phyloP scores from a whole-genome alignment of 2,888 invertebrate species.

The Sphaerophoria taeniata region DNA sequence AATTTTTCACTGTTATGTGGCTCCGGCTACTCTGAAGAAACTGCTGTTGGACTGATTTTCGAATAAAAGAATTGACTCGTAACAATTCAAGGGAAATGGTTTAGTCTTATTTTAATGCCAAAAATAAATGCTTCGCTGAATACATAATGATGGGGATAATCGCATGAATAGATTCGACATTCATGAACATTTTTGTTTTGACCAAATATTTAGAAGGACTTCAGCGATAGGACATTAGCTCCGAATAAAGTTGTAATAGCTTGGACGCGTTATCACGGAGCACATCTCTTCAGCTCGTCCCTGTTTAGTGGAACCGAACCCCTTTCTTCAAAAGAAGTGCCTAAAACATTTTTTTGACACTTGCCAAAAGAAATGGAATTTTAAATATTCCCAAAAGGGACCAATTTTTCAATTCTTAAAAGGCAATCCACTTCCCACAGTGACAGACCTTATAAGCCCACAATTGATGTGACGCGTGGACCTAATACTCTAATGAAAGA shows the following conservation, averaged over 20 bases:
- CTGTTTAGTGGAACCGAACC: too few relatives aligned
- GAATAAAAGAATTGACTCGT: constrained; percentile 49
- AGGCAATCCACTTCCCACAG: constrained; percentile 54
- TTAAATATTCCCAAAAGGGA: constrained; percentile 38
- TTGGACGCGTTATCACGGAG: too few relatives aligned
- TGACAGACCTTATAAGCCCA: constrained; percentile 55
- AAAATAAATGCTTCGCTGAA: constrained; percentile 59
- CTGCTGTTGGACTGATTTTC: constrained; percentile 36
- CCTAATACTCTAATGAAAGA: constrained; percentile 66
- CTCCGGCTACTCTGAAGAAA: constrained; percentile 34
- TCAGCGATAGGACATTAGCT: too few relatives aligned
- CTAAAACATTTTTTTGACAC: too few relatives aligned
- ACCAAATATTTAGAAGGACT: too few relatives aligned
- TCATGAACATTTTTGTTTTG: not conserved
- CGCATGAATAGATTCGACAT: constrained; percentile 6
- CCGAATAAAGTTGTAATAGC: too few relatives aligned
- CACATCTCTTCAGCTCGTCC: too few relatives aligned
- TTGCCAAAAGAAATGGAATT: constrained; percentile 41
- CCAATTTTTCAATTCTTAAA: constrained; percentile 37
- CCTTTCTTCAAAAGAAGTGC: not conserved
- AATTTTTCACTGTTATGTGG: constrained; percentile 12
- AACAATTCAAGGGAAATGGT: constrained; percentile 39
- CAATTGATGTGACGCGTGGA: constrained; percentile 66
- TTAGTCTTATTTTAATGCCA: constrained; percentile 57
- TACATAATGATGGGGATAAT: constrained; percentile 32